Conservation (phyloP, 2,113 vertebrate species). For the Acanthisitta chloris region DNA sequence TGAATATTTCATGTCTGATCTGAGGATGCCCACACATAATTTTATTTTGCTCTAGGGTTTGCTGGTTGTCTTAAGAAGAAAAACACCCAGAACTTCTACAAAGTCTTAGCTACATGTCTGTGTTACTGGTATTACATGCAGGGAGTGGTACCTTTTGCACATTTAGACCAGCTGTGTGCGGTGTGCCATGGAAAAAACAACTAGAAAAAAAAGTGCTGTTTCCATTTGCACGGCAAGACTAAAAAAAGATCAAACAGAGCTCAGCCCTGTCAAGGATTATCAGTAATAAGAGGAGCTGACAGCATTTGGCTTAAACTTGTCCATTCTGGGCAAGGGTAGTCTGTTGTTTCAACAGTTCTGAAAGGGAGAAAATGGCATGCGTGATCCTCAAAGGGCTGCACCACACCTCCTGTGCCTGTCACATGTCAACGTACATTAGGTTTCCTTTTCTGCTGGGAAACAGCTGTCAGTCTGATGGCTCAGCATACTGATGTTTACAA, state of each 20-base stretch:
- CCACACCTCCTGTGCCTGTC: neutral
- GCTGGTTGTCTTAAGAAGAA: neutral
- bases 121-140: neutral
- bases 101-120: neutral
- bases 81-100: neutral
- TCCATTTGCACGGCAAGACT: neutral
- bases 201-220: neutral
- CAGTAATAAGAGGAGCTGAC: neutral
- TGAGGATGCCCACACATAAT: neutral
- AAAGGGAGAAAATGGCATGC: neutral
- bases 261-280: neutral
- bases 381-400: neutral
- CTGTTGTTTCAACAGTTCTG: neutral
- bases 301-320: conserved; percentile 21
- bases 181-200: neutral
- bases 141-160: neutral
- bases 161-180: neutral
- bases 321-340: neutral
- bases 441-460: neutral
- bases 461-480: neutral
- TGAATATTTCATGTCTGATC: conserved; percentile 31
- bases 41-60: neutral
- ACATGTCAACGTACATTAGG: neutral
- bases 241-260: conserved; percentile 1
- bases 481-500: neutral